Evolutionary conservation across 30 jellyfish, hydroid and myxozoan genomes (phyloP), one percentile per base, ranked within the genome.

Genomic region (Catostylus mosaicus): DNA sequence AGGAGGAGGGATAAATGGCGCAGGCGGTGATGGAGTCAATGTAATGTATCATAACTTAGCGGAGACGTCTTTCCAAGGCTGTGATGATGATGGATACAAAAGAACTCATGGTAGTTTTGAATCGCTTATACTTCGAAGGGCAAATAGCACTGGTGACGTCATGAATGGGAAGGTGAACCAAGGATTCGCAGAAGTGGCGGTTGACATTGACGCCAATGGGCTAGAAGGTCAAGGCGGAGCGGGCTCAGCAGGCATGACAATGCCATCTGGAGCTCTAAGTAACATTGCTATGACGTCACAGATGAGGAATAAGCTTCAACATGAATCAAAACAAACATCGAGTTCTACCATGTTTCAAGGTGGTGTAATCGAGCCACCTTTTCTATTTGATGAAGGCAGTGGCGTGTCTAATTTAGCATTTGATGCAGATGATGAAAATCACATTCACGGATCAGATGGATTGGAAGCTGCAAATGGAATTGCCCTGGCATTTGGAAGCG

Each of bases 31-130:
- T 48, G 73, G 45, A 2, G 84, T 80, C 32, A 67, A 67, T 34
- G 78, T 67, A 23, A 48, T 80, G 77, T 80, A 80, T 38, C 83
- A 66, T 52, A 67, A 80, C 51, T 19, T 80, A 5, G 82, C 90
- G 0, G 90, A 80, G 75, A 80, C 90, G 2, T 19, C 83, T 8
- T 80, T 80, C 22, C 76, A 66, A 19, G 47, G 67, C 11, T 79
- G 52, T n/a, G 84, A 80, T 57, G 77, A 67, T 32, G 77, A 67
- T 31, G 66, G 38, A 6, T 64, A 30, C 60, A 30, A 47, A 0
- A 66, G 78, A 50, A 56, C 83, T n/a, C 75, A 66, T 37, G 84
- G 83, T 2, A 67, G 82, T 48, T 65, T 67, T 26, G 83, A 80
- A 27, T 47, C 90, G 29, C 69, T 80, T 38, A 78, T 45, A 33